Percentiles rank a stretch among this genome's conserved stretches.
Conservation (phyloP, 1,140 invertebrate genomes). For the Oreohelix idahoensis region DNA sequence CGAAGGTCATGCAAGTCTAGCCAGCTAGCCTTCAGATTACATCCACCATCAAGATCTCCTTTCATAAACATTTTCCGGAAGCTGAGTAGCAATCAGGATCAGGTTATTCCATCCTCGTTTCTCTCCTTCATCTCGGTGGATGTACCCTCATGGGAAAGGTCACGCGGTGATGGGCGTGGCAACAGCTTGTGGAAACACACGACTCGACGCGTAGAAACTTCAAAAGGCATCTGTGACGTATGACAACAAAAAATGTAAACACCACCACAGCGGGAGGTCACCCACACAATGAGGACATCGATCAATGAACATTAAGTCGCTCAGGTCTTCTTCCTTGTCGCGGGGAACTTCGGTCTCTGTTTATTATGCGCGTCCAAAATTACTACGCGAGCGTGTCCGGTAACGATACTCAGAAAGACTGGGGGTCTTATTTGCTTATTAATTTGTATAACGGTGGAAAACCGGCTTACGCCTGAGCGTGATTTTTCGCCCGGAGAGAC, state of each 20-base stretch:
- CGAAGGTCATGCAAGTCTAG: no score
- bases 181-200: conserved; percentile 3
- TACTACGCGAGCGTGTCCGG: background rate
- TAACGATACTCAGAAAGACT: background rate
- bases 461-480: background rate
- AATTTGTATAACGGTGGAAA: background rate
- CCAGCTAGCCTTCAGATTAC: no score
- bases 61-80: no score
- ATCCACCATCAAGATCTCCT: no score
- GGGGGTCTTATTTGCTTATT: conserved; percentile 3
- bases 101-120: no score
- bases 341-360: background rate
- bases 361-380: background rate
- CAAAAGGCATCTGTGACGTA: conserved; percentile 9
- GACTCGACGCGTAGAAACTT: background rate
- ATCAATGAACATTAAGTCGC: background rate
- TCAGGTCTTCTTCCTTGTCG: background rate
- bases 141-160: background rate
- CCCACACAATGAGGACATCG: background rate
- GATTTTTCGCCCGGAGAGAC: background rate
- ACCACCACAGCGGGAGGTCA: background rate
- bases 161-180: background rate
- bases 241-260: background rate
- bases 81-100: no score
- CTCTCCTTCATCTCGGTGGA: background rate